Conservation (phyloP, 35 echinoderm and acorn worm genomes). For the Acanthaster planci region DNA sequence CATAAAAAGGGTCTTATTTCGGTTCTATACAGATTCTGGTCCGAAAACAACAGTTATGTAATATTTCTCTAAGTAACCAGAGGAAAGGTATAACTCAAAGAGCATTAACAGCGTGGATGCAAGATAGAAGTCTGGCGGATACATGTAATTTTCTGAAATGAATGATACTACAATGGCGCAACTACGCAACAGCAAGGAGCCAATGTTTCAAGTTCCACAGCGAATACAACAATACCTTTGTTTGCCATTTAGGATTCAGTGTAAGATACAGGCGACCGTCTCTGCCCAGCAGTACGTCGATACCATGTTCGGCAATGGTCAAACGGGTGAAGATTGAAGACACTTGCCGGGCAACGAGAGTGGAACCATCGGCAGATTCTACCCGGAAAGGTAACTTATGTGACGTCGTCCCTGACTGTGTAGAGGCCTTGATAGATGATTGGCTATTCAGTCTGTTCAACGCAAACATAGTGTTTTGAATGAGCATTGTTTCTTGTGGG, state of each 20-base stretch:
- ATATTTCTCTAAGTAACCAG: too few species aligned
- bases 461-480: background rate
- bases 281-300: background rate
- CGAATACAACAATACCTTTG: slow-evolving; percentile 19
- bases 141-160: too few species aligned
- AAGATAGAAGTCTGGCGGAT: too few species aligned
- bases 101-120: too few species aligned
- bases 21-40: too few species aligned
- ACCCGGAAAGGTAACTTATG: background rate
- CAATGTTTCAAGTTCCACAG: too few species aligned
- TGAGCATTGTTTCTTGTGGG: too few species aligned
- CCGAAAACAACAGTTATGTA: too few species aligned
- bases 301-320: background rate
- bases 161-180: too few species aligned
- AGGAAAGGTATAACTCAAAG: too few species aligned
- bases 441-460: slow-evolving; percentile 13
- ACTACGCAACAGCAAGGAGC: too few species aligned
- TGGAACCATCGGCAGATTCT: background rate
- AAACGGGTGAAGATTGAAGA: slow-evolving; percentile 14
- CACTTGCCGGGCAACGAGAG: background rate
- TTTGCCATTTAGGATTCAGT: slow-evolving; percentile 1
- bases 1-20: too few species aligned
- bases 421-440: background rate
- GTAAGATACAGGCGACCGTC: slow-evolving; percentile 30
- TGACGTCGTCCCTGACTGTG: background rate